Evolutionary conservation across 2,888 invertebrate genomes (phyloP).

Genomic region (Girardia tigrina): DNA sequence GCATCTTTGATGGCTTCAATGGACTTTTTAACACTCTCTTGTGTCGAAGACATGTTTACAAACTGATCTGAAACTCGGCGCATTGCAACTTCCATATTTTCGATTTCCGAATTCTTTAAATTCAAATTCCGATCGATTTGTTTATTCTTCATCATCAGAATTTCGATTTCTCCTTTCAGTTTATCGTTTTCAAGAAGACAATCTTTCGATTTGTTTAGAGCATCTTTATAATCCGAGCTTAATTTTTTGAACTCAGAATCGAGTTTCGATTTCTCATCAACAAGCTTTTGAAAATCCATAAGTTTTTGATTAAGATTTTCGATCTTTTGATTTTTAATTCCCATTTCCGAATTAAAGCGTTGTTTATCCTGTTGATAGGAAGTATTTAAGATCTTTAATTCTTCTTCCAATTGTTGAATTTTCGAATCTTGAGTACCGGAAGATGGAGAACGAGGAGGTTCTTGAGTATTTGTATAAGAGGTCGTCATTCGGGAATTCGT

Average conservation of each 20-base stretch:
- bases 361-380: neutral
- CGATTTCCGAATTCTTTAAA: neutral
- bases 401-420: neutral
- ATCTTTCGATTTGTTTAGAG: neutral
- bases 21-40: neutral
- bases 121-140: neutral
- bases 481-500: neutral
- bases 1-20: neutral
- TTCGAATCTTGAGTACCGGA: neutral
- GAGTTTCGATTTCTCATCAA: neutral
- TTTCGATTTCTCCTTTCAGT: constrained; percentile 10
- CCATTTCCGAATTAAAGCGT: neutral
- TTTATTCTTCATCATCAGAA: neutral
- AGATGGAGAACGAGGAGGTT: neutral
- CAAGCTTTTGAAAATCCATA: neutral
- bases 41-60: neutral
- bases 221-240: neutral
- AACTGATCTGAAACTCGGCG: constrained; percentile 1
- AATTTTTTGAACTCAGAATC: neutral
- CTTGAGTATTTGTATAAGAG: neutral
- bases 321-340: neutral
- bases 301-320: neutral
- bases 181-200: neutral
- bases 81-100: neutral
- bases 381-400: neutral